Conservation (phyloP, 2,888 invertebrate genomes). For the Anarsia innoxiella region DNA sequence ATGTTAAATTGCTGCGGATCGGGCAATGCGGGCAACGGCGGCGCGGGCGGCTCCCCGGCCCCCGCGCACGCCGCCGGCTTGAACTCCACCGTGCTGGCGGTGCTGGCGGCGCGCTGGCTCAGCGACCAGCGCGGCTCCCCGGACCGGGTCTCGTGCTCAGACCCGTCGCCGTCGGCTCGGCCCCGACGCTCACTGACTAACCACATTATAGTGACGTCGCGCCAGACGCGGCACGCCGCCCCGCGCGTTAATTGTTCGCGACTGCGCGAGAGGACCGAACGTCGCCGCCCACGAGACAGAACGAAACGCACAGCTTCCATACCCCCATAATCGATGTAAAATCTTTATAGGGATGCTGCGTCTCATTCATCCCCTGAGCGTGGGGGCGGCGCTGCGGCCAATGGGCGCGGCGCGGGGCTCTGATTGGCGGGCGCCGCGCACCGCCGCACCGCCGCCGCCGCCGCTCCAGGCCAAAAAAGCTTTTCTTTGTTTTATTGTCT, state of each 20-base stretch:
- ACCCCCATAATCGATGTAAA: conserved; percentile 68
- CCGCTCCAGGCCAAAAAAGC: conserved; percentile 59
- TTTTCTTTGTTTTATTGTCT: conserved; percentile 75
- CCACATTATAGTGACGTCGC: conserved; percentile 77
- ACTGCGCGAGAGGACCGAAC: conserved; percentile 63
- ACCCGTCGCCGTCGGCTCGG: conserved; percentile 72
- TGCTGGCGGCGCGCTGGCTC: conserved; percentile 69
- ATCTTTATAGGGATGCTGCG: conserved; percentile 61
- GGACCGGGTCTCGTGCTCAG: conserved; percentile 52
- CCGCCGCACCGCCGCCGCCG: conserved; percentile 31
- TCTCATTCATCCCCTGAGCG: conserved; percentile 52
- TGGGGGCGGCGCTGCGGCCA: conserved; percentile 14
- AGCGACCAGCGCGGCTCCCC: conserved; percentile 65
- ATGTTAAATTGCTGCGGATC: conserved; percentile 91
- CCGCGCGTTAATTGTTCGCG: conserved; percentile 71
- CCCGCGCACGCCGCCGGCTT: conserved; percentile 83
- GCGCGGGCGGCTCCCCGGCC: conserved; percentile 70
- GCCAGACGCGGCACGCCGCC: conserved; percentile 58
- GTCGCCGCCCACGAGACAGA: conserved; percentile 59
- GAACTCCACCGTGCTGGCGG: conserved; percentile 88
- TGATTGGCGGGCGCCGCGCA: conserved; percentile 26
- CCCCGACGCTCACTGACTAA: conserved; percentile 79
- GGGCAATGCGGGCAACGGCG: conserved; percentile 74
- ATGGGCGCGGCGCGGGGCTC: conserved; percentile 23
- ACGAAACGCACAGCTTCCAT: conserved; percentile 56